A percentile compares a stretch with the other conserved stretches of the same genome.
These are phyloP conservation scores for Knipowitschia caucasica DNA, from an alignment of 2,797 vertebrate species.

Conservation along the genomic window DNA sequence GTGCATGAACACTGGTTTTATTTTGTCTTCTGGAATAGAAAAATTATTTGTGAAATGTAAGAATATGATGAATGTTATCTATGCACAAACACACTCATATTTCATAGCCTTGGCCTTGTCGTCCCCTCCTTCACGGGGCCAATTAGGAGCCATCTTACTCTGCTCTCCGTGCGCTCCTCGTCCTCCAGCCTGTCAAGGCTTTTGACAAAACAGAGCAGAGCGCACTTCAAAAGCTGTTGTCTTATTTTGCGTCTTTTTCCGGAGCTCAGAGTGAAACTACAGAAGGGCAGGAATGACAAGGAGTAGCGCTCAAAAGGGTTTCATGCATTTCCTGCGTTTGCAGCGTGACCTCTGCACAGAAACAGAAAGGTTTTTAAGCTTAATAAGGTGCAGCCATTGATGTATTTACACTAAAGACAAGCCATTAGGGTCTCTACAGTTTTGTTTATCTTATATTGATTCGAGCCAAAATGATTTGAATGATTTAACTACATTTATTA, in stretches of 20 bases:
- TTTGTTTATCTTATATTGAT: too few species aligned
- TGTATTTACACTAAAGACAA: background rate
- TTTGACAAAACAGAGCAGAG: conserved; percentile 53
- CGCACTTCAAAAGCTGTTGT: conserved; percentile 64
- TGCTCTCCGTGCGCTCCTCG: conserved; percentile 43
- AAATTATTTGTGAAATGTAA: background rate
- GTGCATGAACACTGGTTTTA: background rate
- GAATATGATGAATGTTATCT: conserved; percentile 2
- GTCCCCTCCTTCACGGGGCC: conserved; percentile 38
- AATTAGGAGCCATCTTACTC: conserved; percentile 59
- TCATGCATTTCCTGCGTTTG: conserved; percentile 16
- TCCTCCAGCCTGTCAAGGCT: conserved; percentile 55
- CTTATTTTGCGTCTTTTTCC: conserved; percentile 43
- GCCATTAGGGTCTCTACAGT: too few species aligned
- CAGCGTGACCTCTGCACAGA: background rate
- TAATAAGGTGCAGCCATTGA: background rate
- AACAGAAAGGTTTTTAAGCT: background rate
- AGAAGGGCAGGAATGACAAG: conserved; percentile 54
- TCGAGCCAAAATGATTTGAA: too few species aligned
- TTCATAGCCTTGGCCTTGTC: conserved; percentile 22
- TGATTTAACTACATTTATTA: too few species aligned
- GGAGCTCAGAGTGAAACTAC: conserved; percentile 57
- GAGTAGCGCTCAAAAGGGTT: conserved; percentile 37
- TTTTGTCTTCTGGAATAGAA: background rate
- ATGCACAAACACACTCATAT: background rate